Evolutionary conservation across 2,888 invertebrate genomes (phyloP).

Genomic region (Halictus ligatus): DNA sequence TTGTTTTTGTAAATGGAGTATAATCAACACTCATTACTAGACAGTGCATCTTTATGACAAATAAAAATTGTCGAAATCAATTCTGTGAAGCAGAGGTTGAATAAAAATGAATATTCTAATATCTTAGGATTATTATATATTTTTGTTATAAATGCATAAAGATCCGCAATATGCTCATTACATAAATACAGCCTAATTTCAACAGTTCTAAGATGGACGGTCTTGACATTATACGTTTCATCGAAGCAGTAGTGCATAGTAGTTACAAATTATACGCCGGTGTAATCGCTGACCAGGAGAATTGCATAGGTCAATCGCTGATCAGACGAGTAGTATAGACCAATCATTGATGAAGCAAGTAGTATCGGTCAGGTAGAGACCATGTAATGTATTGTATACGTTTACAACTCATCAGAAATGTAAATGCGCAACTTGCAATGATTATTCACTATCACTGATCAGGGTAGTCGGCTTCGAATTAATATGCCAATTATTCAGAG

Average conservation of each 20-base stretch:
- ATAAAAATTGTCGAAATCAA: no score
- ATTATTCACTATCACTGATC: background rate
- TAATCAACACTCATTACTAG: background rate
- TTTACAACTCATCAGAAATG: background rate
- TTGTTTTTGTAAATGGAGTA: background rate
- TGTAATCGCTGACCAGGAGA: background rate
- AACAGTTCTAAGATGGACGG: background rate
- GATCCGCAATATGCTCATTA: background rate
- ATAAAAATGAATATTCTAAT: no score
- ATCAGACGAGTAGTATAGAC: background rate
- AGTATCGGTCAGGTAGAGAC: background rate
- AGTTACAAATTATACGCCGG: background rate
- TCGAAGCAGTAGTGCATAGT: background rate
- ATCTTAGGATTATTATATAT: no score
- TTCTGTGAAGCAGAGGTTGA: no score
- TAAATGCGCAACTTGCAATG: background rate
- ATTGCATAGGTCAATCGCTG: background rate
- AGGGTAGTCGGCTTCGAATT: background rate
- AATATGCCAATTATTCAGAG: background rate
- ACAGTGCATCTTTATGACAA: no score
- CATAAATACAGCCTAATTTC: background rate
- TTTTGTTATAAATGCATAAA: no score
- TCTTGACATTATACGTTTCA: background rate
- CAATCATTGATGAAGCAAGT: conserved; percentile 1
- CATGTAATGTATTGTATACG: background rate